These are phyloP conservation scores for Autographa gamma DNA, from an alignment of 2,888 invertebrate species.

Conservation along the genomic window DNA sequence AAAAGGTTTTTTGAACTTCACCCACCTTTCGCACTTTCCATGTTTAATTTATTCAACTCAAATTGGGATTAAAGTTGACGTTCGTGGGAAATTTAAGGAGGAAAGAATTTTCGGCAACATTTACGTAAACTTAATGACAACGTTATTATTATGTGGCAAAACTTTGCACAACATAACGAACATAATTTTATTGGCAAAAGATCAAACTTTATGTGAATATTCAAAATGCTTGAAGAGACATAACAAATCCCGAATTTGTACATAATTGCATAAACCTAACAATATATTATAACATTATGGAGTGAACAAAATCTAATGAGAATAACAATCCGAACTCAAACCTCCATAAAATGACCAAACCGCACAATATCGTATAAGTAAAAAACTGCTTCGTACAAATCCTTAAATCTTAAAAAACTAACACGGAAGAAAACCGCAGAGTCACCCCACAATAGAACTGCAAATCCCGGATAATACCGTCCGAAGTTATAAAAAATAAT, in stretches of 20 bases:
- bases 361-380: too few species aligned
- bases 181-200: slow-evolving; percentile 12
- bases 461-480: slow-evolving; percentile 57
- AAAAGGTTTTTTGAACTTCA: slow-evolving; percentile 55
- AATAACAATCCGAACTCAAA: too few species aligned
- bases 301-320: too few species aligned
- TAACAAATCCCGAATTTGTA: too few species aligned
- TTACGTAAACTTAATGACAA: slow-evolving; percentile 37
- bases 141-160: slow-evolving; percentile 30
- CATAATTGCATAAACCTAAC: too few species aligned
- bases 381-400: neutral
- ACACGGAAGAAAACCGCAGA: slow-evolving; percentile 18
- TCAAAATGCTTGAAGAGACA: neutral
- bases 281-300: too few species aligned
- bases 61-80: slow-evolving; percentile 48
- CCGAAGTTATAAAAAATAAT: slow-evolving; percentile 54
- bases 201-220: neutral
- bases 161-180: slow-evolving; percentile 12
- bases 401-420: slow-evolving; percentile 36
- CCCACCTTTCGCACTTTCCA: slow-evolving; percentile 34
- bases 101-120: slow-evolving; percentile 38
- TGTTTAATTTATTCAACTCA: slow-evolving; percentile 56
- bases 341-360: too few species aligned
- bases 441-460: slow-evolving; percentile 44
- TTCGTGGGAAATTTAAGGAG: slow-evolving; percentile 35